Conservation (phyloP, 2,797 vertebrate species). For the Sorex maritimensis region DNA sequence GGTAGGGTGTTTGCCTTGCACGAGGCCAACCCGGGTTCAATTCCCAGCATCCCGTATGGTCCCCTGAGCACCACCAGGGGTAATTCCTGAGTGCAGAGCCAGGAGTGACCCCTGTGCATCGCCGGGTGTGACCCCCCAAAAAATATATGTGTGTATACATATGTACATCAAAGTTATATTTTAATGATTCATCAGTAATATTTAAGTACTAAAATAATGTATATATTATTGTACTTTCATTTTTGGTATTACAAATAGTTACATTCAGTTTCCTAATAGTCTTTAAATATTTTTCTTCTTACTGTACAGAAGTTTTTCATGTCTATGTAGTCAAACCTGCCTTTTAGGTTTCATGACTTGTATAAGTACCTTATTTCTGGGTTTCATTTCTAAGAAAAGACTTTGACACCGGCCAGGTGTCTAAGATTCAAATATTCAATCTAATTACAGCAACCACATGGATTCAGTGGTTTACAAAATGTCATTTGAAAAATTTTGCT, state of each 20-base stretch:
- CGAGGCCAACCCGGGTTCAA: no score
- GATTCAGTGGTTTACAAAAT: not conserved
- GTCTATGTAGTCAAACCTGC: constrained; percentile 22
- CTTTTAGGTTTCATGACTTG: constrained; percentile 16
- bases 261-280: not conserved
- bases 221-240: not conserved
- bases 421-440: constrained; percentile 18
- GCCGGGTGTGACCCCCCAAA: no score
- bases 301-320: not conserved
- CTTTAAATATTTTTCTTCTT: constrained; percentile 14
- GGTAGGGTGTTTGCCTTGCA: no score
- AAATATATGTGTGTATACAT: no score
- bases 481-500: constrained; percentile 56
- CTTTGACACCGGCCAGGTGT: constrained; percentile 24
- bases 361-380: constrained; percentile 23
- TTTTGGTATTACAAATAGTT: not conserved
- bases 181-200: not conserved
- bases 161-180: not conserved
- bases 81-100: no score
- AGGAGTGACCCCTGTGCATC: no score
- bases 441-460: constrained; percentile 12
- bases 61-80: no score
- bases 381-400: constrained; percentile 62
- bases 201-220: not conserved
- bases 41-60: no score